A percentile compares a stretch with the other conserved stretches of the same genome.
phyloP scores from a whole-genome alignment of 2,797 vertebrate genomes.

The Manis crassicaudata region DNA sequence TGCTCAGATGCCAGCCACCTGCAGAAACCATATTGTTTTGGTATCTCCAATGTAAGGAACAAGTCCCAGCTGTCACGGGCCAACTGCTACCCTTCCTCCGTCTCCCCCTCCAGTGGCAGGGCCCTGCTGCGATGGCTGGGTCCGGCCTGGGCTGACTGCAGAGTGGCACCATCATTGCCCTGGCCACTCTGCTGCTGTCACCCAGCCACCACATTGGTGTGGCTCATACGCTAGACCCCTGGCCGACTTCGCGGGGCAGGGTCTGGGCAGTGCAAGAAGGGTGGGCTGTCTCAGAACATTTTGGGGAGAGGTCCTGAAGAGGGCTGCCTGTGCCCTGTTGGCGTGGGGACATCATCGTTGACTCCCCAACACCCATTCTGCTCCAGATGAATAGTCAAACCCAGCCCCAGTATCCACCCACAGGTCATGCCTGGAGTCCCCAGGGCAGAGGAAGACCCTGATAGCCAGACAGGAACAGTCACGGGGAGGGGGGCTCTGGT shows the following conservation, averaged over 20 bases:
- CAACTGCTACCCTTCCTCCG: background rate
- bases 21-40: background rate
- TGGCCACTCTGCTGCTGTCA: too few relatives aligned
- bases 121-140: background rate
- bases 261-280: background rate
- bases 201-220: too few relatives aligned
- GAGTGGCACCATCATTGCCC: too few relatives aligned
- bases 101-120: background rate
- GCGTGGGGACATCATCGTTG: background rate
- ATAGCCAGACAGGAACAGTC: too few relatives aligned
- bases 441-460: too few relatives aligned
- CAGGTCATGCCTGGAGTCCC: background rate
- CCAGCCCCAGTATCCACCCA: background rate
- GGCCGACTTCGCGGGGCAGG: background rate
- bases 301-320: background rate
- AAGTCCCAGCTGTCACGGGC: background rate
- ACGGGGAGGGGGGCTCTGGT: too few relatives aligned
- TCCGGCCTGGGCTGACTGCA: background rate
- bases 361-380: background rate
- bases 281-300: background rate
- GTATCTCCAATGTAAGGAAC: background rate
- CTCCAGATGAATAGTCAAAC: background rate
- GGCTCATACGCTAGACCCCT: background rate
- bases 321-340: background rate
- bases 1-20: background rate